Conservation (phyloP, 2,888 invertebrate genomes). For the Choreutis nemorana region DNA sequence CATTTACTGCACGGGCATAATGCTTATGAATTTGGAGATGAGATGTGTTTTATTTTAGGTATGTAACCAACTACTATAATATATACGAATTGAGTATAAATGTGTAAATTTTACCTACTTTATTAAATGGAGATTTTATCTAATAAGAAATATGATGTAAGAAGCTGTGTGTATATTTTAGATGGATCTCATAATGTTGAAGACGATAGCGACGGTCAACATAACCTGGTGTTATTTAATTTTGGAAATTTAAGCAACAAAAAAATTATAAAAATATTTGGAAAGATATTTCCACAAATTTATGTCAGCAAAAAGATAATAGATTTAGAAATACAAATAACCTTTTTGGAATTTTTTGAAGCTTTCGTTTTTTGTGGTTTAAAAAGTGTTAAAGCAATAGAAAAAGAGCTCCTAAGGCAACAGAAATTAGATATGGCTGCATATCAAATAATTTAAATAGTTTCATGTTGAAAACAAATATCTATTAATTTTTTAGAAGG, state of each 20-base stretch:
- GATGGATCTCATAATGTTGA: conserved; percentile 19
- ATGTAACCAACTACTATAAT: too few relatives aligned
- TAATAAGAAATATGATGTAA: not conserved
- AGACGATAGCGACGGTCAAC: conserved; percentile 10
- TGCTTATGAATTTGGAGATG: conserved; percentile 36
- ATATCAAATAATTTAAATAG: too few relatives aligned
- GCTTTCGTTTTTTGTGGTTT: conserved; percentile 50
- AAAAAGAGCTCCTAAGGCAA: conserved; percentile 24
- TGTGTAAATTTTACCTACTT: too few relatives aligned
- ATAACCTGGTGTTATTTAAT: conserved; percentile 32
- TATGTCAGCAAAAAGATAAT: conserved; percentile 32
- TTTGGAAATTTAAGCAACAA: conserved; percentile 39
- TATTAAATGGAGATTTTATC: not conserved
- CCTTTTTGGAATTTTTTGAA: conserved; percentile 70
- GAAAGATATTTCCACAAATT: conserved; percentile 55
- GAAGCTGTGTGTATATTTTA: conserved; percentile 17
- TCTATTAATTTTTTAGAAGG: too few relatives aligned
- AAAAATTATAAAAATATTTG: conserved; percentile 33
- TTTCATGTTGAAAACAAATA: too few relatives aligned
- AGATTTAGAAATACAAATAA: conserved; percentile 56
- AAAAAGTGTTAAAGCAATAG: conserved; percentile 34
- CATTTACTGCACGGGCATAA: conserved; percentile 31
- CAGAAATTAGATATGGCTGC: too few relatives aligned
- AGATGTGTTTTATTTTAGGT: conserved; percentile 36
- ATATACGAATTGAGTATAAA: too few relatives aligned